Evolutionary conservation across 2,113 vertebrate genomes (phyloP).

Genomic region (Andinoacara biseriatus): DNA sequence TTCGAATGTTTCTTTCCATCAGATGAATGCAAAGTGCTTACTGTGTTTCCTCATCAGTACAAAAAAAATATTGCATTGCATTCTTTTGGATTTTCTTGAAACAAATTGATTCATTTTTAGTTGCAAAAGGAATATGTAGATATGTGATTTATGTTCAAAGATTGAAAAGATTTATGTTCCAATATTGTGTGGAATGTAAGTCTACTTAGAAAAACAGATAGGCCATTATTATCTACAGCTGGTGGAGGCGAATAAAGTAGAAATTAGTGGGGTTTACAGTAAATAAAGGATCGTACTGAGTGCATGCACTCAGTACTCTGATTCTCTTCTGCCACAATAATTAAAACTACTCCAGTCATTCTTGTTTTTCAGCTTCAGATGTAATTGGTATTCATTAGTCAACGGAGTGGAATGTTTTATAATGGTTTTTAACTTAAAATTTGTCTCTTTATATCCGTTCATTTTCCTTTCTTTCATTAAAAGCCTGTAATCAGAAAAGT

Average conservation of each 20-base stretch:
- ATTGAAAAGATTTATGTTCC: background rate
- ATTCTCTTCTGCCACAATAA: background rate
- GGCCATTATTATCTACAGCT: background rate
- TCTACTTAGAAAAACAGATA: background rate
- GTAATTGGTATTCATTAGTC: conserved; percentile 4
- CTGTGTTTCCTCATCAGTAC: background rate
- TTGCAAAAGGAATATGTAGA: background rate
- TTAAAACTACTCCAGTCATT: background rate
- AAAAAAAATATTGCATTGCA: background rate
- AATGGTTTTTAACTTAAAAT: background rate
- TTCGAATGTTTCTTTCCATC: conserved; percentile 42
- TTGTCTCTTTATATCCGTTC: background rate
- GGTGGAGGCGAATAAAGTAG: background rate
- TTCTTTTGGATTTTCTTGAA: background rate
- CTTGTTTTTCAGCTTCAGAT: background rate
- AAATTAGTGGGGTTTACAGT: background rate
- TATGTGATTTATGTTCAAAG: background rate
- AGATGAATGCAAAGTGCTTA: conserved; percentile 6
- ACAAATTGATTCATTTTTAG: background rate
- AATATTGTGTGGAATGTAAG: background rate
- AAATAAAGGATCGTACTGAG: background rate
- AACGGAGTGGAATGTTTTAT: background rate
- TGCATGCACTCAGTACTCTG: background rate
- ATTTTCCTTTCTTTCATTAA: background rate
- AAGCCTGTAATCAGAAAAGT: background rate